phyloP scores from a whole-genome alignment of 2,113 vertebrate species.

The Pogonocichla stellata region DNA sequence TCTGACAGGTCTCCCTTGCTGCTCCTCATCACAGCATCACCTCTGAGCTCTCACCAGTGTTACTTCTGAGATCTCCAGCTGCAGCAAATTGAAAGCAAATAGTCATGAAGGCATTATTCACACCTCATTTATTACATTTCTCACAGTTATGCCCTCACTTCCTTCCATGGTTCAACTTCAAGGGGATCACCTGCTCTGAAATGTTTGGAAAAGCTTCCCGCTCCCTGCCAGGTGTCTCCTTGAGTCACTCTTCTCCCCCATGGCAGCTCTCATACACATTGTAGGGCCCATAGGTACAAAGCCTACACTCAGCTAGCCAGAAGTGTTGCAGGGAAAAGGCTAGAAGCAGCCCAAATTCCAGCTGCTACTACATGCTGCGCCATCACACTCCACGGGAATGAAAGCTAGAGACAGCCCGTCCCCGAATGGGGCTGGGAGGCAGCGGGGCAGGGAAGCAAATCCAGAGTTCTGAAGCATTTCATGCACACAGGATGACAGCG shows the following conservation, averaged over 20 bases:
- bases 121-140: neutral
- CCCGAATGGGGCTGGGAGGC: accelerated
- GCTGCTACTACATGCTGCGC: neutral
- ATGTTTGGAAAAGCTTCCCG: neutral
- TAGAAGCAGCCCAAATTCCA: neutral
- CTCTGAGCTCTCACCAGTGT: neutral
- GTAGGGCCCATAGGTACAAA: neutral
- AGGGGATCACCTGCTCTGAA: neutral
- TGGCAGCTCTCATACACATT: neutral
- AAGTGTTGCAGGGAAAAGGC: neutral
- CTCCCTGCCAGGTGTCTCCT: neutral
- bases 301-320: neutral
- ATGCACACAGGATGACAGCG: accelerated
- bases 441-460: neutral
- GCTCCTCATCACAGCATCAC: neutral
- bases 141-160: neutral
- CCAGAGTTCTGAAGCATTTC: neutral
- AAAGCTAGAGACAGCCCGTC: accelerated
- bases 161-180: neutral
- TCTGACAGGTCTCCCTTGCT: neutral
- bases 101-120: neutral
- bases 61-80: neutral
- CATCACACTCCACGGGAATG: neutral
- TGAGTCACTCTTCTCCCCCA: neutral
- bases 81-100: neutral